Evolutionary conservation across 2,113 vertebrate genomes (phyloP), one percentile per base, ranked within the genome.

Genomic region (Sorex fumeus): DNA sequence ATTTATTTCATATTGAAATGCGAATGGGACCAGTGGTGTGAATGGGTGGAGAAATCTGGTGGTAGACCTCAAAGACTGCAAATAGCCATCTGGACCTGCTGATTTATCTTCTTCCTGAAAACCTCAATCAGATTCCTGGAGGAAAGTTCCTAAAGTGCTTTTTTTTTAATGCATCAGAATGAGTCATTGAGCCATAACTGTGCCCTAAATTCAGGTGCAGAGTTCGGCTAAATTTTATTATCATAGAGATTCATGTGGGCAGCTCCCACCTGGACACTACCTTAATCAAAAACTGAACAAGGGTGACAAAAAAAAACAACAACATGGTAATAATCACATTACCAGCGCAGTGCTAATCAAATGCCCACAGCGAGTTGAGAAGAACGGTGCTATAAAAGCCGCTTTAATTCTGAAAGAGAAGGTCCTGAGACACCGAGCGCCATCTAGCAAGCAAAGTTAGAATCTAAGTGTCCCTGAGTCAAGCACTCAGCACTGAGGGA

Each of bases 391-490:
- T 93, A 91, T 28, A 95, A 91, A 92, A 92, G 91, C 77, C 25
- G 67, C 91, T 95, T 93, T 79, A 84, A 87, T 88, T 84, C 91
- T 91, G 90, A 91, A 90, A 87, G 13, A n/a, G 86, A 93, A 88
- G n/a, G 96, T 99, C 98, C 97, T 98, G 98, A 97, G 98, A 98
- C 97, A 95, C 97, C 98, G 98, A 99, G 99, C 99, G 99, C 99
- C 99, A 99, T 98, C 99, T 99, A 99, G 99, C 98, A 98, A 98
- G 98, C 98, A 98, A 98, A 98, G 88, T 85, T 95, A 96, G 98
- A 98, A 99, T 98, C 96, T 98, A 98, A 95, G 70, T 28, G 85
- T 5, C 28, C 69, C 78, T 2, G 74, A 84, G 62, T 87, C 45
- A 2, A 75, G 85, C 87, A 34, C 80, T 12, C 69, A 94, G 62